phyloP scores from a whole-genome alignment of 2,888 invertebrate species.

The Caradrina clavipalpis region DNA sequence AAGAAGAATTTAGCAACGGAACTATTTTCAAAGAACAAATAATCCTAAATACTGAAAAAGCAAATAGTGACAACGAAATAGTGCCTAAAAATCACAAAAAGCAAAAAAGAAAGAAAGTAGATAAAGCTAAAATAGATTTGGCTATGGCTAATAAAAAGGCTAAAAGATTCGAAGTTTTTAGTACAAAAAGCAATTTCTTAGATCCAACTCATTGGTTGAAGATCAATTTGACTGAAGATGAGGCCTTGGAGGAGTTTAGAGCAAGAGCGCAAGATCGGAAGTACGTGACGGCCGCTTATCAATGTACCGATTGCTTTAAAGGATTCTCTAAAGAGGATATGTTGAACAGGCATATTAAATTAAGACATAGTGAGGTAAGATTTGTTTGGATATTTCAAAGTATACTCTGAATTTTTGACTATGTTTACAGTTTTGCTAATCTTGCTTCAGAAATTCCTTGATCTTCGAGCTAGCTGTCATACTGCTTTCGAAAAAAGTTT shows the following conservation, averaged over 20 bases:
- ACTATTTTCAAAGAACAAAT: not conserved
- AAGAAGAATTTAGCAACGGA: slow-evolving; percentile 18
- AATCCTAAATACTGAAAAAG: not conserved
- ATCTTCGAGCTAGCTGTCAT: no score
- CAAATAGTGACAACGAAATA: slow-evolving; percentile 5
- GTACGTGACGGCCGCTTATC: slow-evolving; percentile 75
- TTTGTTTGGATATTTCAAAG: no score
- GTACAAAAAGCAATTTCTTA: slow-evolving; percentile 14
- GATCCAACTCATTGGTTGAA: slow-evolving; percentile 79
- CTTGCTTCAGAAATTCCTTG: no score
- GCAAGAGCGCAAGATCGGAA: slow-evolving; percentile 72
- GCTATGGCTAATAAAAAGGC: not conserved
- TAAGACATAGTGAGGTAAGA: slow-evolving; percentile 79
- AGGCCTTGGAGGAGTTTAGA: slow-evolving; percentile 78
- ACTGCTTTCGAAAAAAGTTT: no score
- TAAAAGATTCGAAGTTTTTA: slow-evolving; percentile 30
- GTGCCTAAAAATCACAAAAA: slow-evolving; percentile 12
- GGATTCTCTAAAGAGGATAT: slow-evolving; percentile 82
- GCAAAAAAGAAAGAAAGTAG: slow-evolving; percentile 2
- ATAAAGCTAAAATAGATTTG: not conserved
- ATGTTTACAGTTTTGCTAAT: no score
- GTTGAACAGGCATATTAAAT: slow-evolving; percentile 75
- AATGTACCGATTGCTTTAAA: slow-evolving; percentile 79
- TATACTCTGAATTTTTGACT: no score
- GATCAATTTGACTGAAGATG: slow-evolving; percentile 77